A percentile compares a stretch with the other conserved stretches of the same genome.
phyloP scores from a whole-genome alignment of 2,797 vertebrate species.

The Pagetopsis macropterus region DNA sequence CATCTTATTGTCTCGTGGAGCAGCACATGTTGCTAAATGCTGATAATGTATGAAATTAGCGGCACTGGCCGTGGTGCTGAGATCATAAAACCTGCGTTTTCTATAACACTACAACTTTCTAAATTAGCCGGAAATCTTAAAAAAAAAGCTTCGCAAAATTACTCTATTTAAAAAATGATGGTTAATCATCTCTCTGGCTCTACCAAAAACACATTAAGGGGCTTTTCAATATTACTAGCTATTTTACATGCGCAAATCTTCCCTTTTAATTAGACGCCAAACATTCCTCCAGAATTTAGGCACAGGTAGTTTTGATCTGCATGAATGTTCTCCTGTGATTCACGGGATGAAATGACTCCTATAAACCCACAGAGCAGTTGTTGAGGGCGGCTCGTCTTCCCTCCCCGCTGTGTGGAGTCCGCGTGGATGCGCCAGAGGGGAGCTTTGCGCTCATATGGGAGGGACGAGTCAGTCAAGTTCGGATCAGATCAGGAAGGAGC shows the following conservation, averaged over 20 bases:
- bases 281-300: not conserved
- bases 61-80: conserved; percentile 48
- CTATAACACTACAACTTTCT: conserved; percentile 9
- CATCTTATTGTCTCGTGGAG: too few relatives aligned
- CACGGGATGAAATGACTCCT: not conserved
- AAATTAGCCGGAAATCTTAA: not conserved
- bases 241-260: not conserved
- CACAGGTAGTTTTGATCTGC: not conserved
- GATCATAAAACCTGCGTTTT: not conserved
- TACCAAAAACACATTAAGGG: not conserved
- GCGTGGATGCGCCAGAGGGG: conserved; percentile 58
- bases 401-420: not conserved
- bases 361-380: conserved; percentile 4
- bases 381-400: not conserved
- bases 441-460: conserved; percentile 66
- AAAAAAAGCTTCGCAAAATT: too few relatives aligned
- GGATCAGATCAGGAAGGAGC: conserved; percentile 60
- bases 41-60: fast-evolving
- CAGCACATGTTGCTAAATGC: fast-evolving
- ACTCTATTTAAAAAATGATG: not conserved
- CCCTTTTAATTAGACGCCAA: not conserved
- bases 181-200: not conserved
- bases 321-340: not conserved
- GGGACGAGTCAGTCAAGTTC: conserved; percentile 70
- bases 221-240: not conserved